Conservation (phyloP, 35 echinoderm and acorn worm species). For the Stichopus chloronotus region DNA sequence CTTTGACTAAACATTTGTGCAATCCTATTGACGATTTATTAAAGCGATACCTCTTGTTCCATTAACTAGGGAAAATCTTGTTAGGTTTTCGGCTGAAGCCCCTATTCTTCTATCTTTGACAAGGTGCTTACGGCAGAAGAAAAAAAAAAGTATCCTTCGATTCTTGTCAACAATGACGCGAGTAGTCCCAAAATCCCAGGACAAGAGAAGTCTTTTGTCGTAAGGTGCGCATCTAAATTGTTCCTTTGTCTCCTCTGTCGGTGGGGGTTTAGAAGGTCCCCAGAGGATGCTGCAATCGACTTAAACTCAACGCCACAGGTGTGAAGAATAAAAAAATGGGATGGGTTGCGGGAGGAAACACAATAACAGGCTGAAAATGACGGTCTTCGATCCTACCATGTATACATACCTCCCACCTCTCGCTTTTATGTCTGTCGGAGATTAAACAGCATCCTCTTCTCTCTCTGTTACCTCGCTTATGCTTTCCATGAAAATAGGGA, state of each 20-base stretch:
- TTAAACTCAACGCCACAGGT: conserved; percentile 41
- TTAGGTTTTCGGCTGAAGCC: conserved; percentile 19
- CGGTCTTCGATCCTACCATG: conserved; percentile 5
- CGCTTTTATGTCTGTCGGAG: not conserved
- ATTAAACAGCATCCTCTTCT: not conserved
- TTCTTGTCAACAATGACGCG: not conserved
- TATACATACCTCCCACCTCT: not conserved
- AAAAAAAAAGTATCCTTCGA: not conserved
- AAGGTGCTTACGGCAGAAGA: conserved; percentile 23
- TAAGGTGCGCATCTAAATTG: conserved; percentile 56
- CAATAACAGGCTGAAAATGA: conserved; percentile 40
- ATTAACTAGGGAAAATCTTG: conserved; percentile 38
- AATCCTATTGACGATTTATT: conserved; percentile 51
- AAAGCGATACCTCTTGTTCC: conserved; percentile 50
- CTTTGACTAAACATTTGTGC: conserved; percentile 54
- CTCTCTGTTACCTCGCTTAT: too few species aligned
- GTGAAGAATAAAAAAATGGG: conserved; percentile 42
- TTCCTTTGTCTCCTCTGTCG: conserved; percentile 12
- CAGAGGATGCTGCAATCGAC: conserved; percentile 24
- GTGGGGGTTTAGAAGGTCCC: conserved; percentile 14
- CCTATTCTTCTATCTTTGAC: not conserved
- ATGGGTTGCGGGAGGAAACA: conserved; percentile 28
- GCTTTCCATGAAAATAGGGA: too few species aligned
- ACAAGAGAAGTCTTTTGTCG: conserved; percentile 34
- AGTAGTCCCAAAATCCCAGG: not conserved